These are phyloP conservation scores for Geodia barretti DNA, from an alignment of 37 sponge, comb jelly and placozoan species.

Conservation along the genomic window DNA sequence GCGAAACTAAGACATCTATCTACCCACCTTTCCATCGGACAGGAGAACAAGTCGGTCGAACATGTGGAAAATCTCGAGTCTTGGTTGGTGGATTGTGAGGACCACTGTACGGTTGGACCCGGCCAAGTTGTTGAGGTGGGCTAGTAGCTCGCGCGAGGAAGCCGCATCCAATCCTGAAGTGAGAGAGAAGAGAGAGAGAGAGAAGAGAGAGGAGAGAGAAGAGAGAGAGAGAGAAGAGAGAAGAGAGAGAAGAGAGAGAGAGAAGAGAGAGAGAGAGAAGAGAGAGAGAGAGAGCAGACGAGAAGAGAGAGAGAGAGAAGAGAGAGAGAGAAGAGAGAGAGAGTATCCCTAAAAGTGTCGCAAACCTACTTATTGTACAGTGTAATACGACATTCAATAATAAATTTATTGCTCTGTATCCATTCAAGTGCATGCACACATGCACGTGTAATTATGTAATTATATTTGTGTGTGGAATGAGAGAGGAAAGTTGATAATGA, in stretches of 20 bases:
- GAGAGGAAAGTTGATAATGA: no score
- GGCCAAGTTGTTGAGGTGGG: constrained; percentile 33
- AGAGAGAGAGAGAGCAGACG: background rate
- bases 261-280: background rate
- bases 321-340: no score
- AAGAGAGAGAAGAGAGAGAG: background rate
- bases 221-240: background rate
- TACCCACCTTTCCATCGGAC: constrained; percentile 48
- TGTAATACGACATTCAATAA: no score
- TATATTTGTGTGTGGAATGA: no score
- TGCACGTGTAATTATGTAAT: no score
- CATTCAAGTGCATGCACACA: no score
- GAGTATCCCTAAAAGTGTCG: no score
- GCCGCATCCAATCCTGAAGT: constrained; percentile 40
- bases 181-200: background rate
- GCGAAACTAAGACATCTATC: background rate
- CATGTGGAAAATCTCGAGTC: constrained; percentile 64
- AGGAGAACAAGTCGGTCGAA: constrained; percentile 42
- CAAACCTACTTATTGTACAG: no score
- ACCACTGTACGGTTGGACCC: constrained; percentile 36
- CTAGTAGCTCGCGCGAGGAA: constrained; percentile 44
- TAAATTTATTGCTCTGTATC: no score
- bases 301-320: no score
- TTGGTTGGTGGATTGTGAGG: constrained; percentile 61
- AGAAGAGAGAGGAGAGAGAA: background rate